phyloP scores from a whole-genome alignment of 2,888 invertebrate species.

The Diarsia brunnea region DNA sequence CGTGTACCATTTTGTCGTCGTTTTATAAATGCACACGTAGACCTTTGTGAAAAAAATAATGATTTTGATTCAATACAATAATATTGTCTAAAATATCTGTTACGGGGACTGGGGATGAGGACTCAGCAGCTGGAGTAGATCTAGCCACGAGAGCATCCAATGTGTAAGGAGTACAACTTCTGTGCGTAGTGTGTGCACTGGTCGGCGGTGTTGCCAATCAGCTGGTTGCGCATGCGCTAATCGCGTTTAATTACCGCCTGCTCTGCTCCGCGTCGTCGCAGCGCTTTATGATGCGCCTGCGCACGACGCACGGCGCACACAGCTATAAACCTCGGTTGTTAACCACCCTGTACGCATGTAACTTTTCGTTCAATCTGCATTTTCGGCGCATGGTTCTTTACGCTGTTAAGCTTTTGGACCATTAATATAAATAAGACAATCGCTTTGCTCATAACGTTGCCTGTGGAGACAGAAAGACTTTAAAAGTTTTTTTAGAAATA shows the following conservation, averaged over 20 bases:
- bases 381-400: neutral
- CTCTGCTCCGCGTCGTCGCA: constrained; percentile 17
- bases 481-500: no score
- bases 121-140: neutral
- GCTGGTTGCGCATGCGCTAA: constrained; percentile 56
- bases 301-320: constrained; percentile 3
- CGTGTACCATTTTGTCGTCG: no score
- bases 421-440: neutral
- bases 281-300: constrained; percentile 52
- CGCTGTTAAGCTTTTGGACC: neutral
- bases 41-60: no score
- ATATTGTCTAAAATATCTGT: no score
- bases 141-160: neutral
- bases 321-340: constrained; percentile 72
- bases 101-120: no score
- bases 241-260: constrained; percentile 61
- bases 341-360: constrained; percentile 43
- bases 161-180: constrained; percentile 26
- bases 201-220: constrained; percentile 47
- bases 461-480: neutral
- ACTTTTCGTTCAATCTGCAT: neutral
- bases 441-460: neutral
- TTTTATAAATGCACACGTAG: no score
- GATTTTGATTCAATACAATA: no score
- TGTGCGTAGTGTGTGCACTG: neutral